Conservation (phyloP, 1,140 invertebrate species). For the Sesamia nonagrioides region DNA sequence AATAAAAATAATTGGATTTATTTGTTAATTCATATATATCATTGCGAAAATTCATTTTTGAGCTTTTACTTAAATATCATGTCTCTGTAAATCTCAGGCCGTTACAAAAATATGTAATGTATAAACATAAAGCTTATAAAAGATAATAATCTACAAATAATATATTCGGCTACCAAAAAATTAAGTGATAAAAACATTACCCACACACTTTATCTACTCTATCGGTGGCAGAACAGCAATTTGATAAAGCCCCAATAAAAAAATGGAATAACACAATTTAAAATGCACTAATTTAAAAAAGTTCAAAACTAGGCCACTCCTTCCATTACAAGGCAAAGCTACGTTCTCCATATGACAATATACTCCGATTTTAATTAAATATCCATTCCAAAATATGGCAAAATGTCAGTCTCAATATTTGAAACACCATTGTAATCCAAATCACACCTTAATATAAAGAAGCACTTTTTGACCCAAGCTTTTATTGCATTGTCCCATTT, state of each 20-base stretch:
- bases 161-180: neutral
- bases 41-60: neutral
- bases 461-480: constrained; percentile 2
- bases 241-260: neutral
- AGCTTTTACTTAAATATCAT: neutral
- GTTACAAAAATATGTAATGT: constrained; percentile 32
- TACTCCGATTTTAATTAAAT: neutral
- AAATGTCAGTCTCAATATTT: constrained; percentile 44
- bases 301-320: neutral
- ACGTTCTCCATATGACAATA: neutral
- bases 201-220: neutral
- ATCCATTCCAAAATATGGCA: constrained; percentile 11
- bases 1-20: constrained; percentile 9
- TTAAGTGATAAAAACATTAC: neutral
- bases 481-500: constrained; percentile 8
- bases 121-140: constrained; percentile 1
- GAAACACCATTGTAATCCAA: constrained; percentile 1
- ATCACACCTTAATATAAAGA: neutral
- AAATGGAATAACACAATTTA: neutral
- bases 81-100: constrained; percentile 16
- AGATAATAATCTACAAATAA: neutral
- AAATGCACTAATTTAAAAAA: neutral
- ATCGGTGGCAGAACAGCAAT: neutral
- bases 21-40: neutral
- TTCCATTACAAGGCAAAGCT: neutral